Evolutionary conservation across 2,888 invertebrate species (phyloP).

Genomic region (Coronaproctus castanopsis): DNA sequence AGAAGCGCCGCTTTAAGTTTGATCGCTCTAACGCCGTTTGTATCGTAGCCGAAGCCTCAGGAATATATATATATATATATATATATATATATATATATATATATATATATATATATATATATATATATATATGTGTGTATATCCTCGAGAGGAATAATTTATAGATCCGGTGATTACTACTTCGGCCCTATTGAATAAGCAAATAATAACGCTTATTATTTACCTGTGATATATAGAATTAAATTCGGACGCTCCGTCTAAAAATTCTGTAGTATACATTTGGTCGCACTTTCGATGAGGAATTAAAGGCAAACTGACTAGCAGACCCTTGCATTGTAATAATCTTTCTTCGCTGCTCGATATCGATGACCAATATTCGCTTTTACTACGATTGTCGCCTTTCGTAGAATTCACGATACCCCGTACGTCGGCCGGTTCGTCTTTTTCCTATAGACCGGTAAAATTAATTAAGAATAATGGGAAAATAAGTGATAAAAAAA

Average conservation of each 20-base stretch:
- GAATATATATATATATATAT: too few species aligned
- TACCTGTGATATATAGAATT: constrained; percentile 49
- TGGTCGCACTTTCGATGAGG: constrained; percentile 36
- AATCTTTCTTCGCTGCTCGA: constrained; percentile 59
- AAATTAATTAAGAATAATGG: too few species aligned
- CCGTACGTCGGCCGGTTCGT: constrained; percentile 23
- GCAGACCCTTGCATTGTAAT: constrained; percentile 48
- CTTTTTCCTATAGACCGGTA: constrained; percentile 2
- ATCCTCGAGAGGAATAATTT: too few species aligned
- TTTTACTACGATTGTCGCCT: constrained; percentile 46
- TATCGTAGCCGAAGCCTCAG: too few species aligned
- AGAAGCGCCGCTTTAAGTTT: too few species aligned
- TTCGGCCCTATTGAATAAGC: background rate
- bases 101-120: too few species aligned
- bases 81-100: too few species aligned
- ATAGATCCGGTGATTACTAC: too few species aligned
- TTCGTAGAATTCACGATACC: constrained; percentile 31
- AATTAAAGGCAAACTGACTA: constrained; percentile 47
- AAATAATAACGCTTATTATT: too few species aligned
- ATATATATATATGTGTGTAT: too few species aligned
- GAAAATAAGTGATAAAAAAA: too few species aligned
- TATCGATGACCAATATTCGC: constrained; percentile 62
- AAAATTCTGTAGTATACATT: background rate
- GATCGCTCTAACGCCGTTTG: too few species aligned
- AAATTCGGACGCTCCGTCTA: constrained; percentile 22